Evolutionary conservation across 1,140 invertebrate species (phyloP), one percentile per base, ranked within the genome.

Genomic region (Drosophila nannoptera): DNA sequence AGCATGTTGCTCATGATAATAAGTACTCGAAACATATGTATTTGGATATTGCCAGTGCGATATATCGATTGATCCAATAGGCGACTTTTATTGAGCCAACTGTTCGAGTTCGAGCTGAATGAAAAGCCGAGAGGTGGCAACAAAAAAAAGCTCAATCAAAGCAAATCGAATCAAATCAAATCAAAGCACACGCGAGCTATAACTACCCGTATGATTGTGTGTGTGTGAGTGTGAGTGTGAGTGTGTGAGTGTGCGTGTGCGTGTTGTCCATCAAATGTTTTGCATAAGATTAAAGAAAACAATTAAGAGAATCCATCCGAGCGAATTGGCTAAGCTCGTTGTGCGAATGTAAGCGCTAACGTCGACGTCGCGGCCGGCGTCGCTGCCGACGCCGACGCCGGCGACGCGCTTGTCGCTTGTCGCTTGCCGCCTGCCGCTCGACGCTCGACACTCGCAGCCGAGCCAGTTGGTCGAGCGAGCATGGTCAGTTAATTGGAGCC

Each of bases 231-330:
- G 52, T 48, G 38, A 46, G 9, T 14, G 49, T 43, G 38, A 22
- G 42, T 56, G 36, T 42, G 33, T 16, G 16, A 36, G 16, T 38
- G 35, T 66, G 65, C 62, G 40, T 69, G 59, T 76, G 69, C 49
- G 64, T 81, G 81, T 68, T 84, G 80, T 84, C 81, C 80, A 86
- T 84, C 80, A 84, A 86, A 84, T 76, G 74, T 81, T 86, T 86
- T 77, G 81, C 81, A 86, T 86, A 81, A 66, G 73, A 77, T 86
- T 86, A 86, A 86, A 81, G 76, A 86, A 86, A 86, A 86, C 81
- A 86, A 86, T 86, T 75, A 86, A 86, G 80, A 77, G 80, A 84
- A 80, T 84, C 70, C 76, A 69, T 84, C 63, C 70, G 71, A 86
- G 56, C 77, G 81, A 77, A 67, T 76, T 84, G 66, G 76, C 80